phyloP scores from a whole-genome alignment of 2,797 vertebrate genomes.

The Gadopsis marmoratus region DNA sequence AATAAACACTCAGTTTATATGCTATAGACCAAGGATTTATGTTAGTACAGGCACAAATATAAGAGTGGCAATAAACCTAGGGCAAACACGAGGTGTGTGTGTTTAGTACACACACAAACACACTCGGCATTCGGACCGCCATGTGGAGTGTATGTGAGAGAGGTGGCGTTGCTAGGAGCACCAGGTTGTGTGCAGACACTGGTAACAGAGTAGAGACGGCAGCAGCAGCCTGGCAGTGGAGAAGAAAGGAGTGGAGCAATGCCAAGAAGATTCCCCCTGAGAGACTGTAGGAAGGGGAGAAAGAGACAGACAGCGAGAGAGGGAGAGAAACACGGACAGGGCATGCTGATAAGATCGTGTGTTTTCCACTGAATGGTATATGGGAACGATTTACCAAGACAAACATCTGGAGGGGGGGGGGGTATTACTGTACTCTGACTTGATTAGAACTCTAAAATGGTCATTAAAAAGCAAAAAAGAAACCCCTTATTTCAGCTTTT shows the following conservation, averaged over 20 bases:
- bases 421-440: slow-evolving; percentile 30
- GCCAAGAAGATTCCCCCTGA: slow-evolving; percentile 85
- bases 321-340: slow-evolving; percentile 65
- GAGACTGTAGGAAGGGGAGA: slow-evolving; percentile 74
- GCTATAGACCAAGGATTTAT: slow-evolving; percentile 56
- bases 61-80: slow-evolving; percentile 55
- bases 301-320: slow-evolving; percentile 72
- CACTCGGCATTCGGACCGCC: slow-evolving; percentile 50
- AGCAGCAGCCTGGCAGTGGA: slow-evolving; percentile 80
- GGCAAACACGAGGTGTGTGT: slow-evolving; percentile 60
- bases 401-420: slow-evolving; percentile 44
- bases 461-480: slow-evolving; percentile 47
- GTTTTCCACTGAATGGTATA: slow-evolving; percentile 46
- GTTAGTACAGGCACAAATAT: slow-evolving; percentile 51
- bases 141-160: slow-evolving; percentile 72
- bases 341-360: slow-evolving; percentile 61
- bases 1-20: slow-evolving; percentile 57
- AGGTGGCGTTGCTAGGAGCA: slow-evolving; percentile 84
- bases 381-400: slow-evolving; percentile 48
- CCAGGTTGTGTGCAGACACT: slow-evolving; percentile 83
- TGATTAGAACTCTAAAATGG: slow-evolving; percentile 47
- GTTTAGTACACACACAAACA: slow-evolving; percentile 19
- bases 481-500: slow-evolving; percentile 41
- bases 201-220: slow-evolving; percentile 75
- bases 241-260: slow-evolving; percentile 86